Percentiles rank a stretch among this genome's conserved stretches.
Evolutionary conservation across 2,113 vertebrate genomes (phyloP).

Genomic region (Cinclus mexicanus): DNA sequence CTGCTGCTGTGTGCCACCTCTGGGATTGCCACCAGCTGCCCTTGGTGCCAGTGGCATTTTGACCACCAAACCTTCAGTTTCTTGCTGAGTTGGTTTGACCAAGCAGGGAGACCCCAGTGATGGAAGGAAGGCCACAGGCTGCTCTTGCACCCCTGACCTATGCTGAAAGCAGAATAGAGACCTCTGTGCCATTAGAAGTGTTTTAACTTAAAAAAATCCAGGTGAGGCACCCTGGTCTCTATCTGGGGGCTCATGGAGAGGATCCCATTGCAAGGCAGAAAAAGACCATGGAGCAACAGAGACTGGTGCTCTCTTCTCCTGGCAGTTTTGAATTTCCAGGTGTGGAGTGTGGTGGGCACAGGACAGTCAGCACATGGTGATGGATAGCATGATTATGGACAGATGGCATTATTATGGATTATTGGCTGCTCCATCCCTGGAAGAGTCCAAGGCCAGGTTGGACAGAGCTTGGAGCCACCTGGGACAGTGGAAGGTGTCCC

Average conservation of each 20-base stretch:
- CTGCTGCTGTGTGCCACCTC: background rate
- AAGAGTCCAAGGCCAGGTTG: background rate
- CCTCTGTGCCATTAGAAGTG: background rate
- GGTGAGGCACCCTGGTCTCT: background rate
- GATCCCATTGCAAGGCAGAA: background rate
- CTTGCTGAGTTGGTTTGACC: background rate
- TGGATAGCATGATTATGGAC: background rate
- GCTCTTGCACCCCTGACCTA: background rate
- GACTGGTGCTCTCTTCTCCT: background rate
- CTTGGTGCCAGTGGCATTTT: background rate
- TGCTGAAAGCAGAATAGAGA: background rate
- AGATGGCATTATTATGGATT: background rate
- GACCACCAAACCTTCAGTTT: background rate
- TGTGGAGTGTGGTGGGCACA: rapidly evolving
- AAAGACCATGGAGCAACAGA: background rate
- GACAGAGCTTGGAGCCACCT: background rate
- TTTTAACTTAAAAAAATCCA: background rate
- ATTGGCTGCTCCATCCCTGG: background rate
- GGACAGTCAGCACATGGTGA: background rate
- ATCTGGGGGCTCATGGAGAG: background rate
- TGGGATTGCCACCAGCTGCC: background rate
- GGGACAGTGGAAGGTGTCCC: background rate
- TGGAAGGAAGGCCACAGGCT: background rate
- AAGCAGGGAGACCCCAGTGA: background rate
- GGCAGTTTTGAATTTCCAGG: background rate